phyloP scores from a whole-genome alignment of 2,888 invertebrate species.

The Heterodera filipjevi region DNA sequence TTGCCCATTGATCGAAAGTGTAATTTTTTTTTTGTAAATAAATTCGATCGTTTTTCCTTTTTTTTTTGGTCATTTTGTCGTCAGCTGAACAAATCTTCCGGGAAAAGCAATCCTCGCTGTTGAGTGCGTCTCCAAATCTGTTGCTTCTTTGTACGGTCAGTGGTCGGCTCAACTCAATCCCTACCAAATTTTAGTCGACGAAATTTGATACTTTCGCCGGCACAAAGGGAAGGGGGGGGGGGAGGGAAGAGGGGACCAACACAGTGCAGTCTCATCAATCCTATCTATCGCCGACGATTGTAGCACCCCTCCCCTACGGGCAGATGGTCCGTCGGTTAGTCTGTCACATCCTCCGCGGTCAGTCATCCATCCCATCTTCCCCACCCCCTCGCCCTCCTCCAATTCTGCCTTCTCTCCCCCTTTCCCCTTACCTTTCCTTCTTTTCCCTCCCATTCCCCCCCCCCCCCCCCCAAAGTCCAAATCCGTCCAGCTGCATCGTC shows the following conservation, averaged over 20 bases:
- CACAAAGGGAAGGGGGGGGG: not conserved
- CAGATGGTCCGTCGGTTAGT: not conserved
- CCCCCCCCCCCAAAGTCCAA: not conserved
- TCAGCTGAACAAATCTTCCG: not conserved
- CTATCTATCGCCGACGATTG: not conserved
- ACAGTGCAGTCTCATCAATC: slow-evolving; percentile 4
- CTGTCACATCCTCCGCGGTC: no score
- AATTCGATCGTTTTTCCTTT: no score
- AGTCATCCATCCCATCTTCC: no score
- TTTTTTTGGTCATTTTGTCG: not conserved
- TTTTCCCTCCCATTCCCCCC: not conserved
- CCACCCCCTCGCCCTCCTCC: not conserved
- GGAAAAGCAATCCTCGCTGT: not conserved
- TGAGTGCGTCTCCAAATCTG: no score
- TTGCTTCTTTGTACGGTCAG: slow-evolving; percentile 3
- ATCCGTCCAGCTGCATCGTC: not conserved
- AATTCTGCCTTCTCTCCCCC: not conserved
- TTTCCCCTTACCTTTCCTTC: not conserved
- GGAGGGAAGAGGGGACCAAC: not conserved
- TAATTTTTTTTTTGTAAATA: no score
- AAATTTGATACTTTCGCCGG: not conserved
- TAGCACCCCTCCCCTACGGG: not conserved
- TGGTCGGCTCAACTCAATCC: slow-evolving; percentile 1
- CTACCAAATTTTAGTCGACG: not conserved
- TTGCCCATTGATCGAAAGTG: no score